Evolutionary conservation across 2,888 invertebrate genomes (phyloP).

Genomic region (Autographa pulchrina): DNA sequence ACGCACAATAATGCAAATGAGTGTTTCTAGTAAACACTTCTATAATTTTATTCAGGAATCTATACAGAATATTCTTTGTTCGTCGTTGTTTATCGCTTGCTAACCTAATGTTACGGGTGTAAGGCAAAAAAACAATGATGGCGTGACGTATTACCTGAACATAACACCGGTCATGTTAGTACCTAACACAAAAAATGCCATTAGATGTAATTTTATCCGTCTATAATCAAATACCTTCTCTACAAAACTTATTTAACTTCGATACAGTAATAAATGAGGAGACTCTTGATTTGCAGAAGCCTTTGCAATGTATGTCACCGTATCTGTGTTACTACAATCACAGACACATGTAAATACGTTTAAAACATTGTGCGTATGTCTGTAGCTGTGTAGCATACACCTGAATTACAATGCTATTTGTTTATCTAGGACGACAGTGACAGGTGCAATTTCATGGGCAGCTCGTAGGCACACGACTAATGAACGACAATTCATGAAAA

Average conservation of each 20-base stretch:
- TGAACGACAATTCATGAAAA: slow-evolving; percentile 37
- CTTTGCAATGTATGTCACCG: neutral
- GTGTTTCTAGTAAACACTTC: slow-evolving; percentile 26
- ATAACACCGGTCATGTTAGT: neutral
- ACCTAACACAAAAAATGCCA: neutral
- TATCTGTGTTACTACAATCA: neutral
- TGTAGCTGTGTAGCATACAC: neutral
- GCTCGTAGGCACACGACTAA: slow-evolving; percentile 15
- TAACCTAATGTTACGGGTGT: neutral
- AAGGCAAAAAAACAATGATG: slow-evolving; percentile 27
- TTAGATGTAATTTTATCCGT: neutral
- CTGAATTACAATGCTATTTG: neutral
- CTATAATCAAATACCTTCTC: neutral
- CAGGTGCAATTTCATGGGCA: slow-evolving; percentile 18
- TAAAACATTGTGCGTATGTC: neutral
- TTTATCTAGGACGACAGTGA: neutral
- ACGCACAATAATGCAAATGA: slow-evolving; percentile 36
- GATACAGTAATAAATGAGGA: neutral
- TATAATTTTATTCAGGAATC: slow-evolving; percentile 24
- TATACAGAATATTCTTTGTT: slow-evolving; percentile 37
- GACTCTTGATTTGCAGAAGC: neutral
- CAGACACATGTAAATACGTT: neutral
- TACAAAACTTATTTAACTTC: neutral
- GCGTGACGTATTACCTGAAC: slow-evolving; percentile 15
- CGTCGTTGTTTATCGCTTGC: slow-evolving; percentile 19